These are phyloP conservation scores for Mythimna ferrago DNA, from an alignment of 2,888 invertebrate species.

Conservation along the genomic window DNA sequence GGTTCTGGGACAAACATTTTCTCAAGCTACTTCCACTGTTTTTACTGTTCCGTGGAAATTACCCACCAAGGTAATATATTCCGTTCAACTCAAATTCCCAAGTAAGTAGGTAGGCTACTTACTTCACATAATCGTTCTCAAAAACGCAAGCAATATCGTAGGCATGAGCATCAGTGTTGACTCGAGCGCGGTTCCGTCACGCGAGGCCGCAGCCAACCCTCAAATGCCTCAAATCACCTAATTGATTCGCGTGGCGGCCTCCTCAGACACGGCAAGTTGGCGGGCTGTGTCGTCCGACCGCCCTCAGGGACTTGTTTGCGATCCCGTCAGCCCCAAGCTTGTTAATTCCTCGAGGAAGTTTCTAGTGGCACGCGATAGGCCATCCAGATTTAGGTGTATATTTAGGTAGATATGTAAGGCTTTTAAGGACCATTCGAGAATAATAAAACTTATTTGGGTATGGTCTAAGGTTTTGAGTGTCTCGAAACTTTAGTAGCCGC, in stretches of 20 bases:
- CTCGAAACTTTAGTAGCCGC: neutral
- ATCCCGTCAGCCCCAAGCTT: constrained; percentile 71
- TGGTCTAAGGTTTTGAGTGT: neutral
- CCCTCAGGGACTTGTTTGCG: constrained; percentile 72
- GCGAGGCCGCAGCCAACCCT: constrained; percentile 70
- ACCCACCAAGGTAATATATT: neutral
- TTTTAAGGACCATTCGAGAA: neutral
- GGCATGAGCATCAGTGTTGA: constrained; percentile 63
- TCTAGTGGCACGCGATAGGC: constrained; percentile 70
- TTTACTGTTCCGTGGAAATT: too few species aligned
- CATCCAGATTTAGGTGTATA: constrained; percentile 28
- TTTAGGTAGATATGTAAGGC: constrained; percentile 1
- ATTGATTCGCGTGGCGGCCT: constrained; percentile 80
- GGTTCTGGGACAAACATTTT: too few species aligned
- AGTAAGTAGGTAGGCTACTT: neutral
- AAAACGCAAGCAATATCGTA: constrained; percentile 42
- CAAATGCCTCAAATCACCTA: constrained; percentile 79
- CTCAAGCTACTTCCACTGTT: too few species aligned
- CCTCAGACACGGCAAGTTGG: constrained; percentile 65
- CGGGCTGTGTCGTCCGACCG: constrained; percentile 49
- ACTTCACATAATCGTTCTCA: constrained; percentile 33
- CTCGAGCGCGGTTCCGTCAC: constrained; percentile 68
- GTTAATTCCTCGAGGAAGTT: constrained; percentile 74
- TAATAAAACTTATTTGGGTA: neutral
- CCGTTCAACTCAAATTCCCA: constrained; percentile 1